Conservation (phyloP, 2,797 vertebrate genomes). For the Gallinago solitaria region DNA sequence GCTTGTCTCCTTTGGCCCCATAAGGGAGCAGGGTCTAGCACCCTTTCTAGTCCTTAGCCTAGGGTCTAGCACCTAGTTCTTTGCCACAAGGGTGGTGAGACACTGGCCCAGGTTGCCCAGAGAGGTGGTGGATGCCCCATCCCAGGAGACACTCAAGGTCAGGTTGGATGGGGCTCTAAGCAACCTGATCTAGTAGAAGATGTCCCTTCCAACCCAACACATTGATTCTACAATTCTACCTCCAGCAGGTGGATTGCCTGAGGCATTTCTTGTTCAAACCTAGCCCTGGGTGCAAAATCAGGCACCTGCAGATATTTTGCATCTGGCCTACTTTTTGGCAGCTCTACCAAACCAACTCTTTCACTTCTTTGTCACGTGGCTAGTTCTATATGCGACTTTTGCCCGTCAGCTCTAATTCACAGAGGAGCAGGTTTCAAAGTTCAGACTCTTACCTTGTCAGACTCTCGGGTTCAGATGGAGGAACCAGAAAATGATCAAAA, state of each 20-base stretch:
- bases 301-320: neutral
- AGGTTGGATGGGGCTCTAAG: too few relatives aligned
- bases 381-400: neutral
- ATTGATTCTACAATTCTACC: neutral
- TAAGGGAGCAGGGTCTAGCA: neutral
- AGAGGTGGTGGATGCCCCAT: too few relatives aligned
- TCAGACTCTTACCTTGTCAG: neutral
- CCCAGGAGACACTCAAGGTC: too few relatives aligned
- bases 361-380: neutral
- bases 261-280: neutral
- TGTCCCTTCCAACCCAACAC: too few relatives aligned
- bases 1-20: neutral
- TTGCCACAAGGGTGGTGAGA: too few relatives aligned
- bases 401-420: neutral
- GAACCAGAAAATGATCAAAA: slow-evolving; percentile 19
- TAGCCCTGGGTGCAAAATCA: neutral
- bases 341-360: neutral
- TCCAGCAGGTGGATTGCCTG: neutral
- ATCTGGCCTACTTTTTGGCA: neutral
- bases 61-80: too few relatives aligned
- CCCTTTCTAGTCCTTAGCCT: too few relatives aligned
- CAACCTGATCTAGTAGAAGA: too few relatives aligned
- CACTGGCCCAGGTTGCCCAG: too few relatives aligned
- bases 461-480: neutral
- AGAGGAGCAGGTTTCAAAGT: neutral